Conservation (phyloP, 2,888 invertebrate genomes). For the Thymelicus sylvestris region DNA sequence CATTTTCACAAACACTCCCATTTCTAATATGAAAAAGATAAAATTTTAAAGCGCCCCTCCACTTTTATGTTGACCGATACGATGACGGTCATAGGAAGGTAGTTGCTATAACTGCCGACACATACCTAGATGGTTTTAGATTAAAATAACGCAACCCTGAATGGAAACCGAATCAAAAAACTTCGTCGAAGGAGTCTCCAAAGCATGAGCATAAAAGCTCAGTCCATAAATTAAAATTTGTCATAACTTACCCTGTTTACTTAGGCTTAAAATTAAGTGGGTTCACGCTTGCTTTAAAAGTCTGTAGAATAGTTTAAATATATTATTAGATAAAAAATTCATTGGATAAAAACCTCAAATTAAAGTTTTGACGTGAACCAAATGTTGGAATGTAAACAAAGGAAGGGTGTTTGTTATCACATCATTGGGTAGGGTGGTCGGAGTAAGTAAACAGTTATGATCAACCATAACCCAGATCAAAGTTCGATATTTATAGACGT, state of each 20-base stretch:
- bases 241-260: slow-evolving; percentile 23
- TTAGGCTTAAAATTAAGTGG: slow-evolving; percentile 23
- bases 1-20: too few relatives aligned
- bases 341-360: slow-evolving; percentile 11
- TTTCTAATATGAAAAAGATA: too few relatives aligned
- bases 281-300: slow-evolving; percentile 11
- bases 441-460: slow-evolving; percentile 36
- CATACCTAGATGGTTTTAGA: too few relatives aligned
- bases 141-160: too few relatives aligned
- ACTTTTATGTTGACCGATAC: too few relatives aligned
- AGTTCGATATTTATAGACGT: slow-evolving; percentile 29
- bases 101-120: too few relatives aligned
- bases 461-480: slow-evolving; percentile 33
- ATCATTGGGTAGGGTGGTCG: slow-evolving; percentile 28
- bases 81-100: too few relatives aligned
- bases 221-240: slow-evolving; percentile 12
- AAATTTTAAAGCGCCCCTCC: too few relatives aligned
- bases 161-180: neutral
- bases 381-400: slow-evolving; percentile 56
- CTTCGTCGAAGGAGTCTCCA: neutral
- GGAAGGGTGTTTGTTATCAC: slow-evolving; percentile 52
- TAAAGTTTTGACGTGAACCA: slow-evolving; percentile 53
- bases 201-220: neutral
- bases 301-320: too few relatives aligned
- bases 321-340: neutral